Base-by-base conservation (phyloP, 2,113 vertebrate species). In the Falco punctatus region DNA sequence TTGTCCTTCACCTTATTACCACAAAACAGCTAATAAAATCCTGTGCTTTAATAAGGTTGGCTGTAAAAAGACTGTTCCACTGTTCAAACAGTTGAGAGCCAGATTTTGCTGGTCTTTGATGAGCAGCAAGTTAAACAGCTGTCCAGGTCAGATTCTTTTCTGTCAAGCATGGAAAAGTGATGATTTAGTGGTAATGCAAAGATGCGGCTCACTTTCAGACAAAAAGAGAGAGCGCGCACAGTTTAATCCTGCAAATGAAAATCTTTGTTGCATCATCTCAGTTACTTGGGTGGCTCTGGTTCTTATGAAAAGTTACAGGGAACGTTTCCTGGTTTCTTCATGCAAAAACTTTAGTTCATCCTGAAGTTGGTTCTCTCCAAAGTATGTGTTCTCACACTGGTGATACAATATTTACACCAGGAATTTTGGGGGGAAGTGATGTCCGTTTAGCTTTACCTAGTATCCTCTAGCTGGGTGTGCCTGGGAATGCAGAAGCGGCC, bases 1-100 rank as follows among this genome's bases (percentile, higher is more conserved):
- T 95, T 97, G 95, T 96, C 85, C 92, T 96, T 83, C 92, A 93
- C 69, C 90, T 65, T 96, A 96, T 89, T 94, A 82, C 59, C 92
- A 85, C 98, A 72, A 98, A 95, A 57, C 98, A 97, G 75, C 98
- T 98, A 86, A 98, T 97, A 77, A 99, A 98, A 11, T 98, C 96
- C 72, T 94, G 93, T 19, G 98, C 96, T 79, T 98, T 97, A 94
- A 95, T 96, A 94, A 96, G 91, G 70, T 80, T 86, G 94, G 57
- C 92, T 95, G 89, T 92, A 83, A 94, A 97, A 94, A 84, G 93
- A n/a, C 92, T 78, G 79, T 71, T 94, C 77, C 57, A 16, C 96
- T 96, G 77, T 94, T 96, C 93, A 97, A 97, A 97, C 79, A 89
- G 88, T 73, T 49, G 92, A 95, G 79, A 86, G 91, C 28, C 81